phyloP scores from a whole-genome alignment of 2,113 vertebrate genomes.

The Bufo gargarizans region DNA sequence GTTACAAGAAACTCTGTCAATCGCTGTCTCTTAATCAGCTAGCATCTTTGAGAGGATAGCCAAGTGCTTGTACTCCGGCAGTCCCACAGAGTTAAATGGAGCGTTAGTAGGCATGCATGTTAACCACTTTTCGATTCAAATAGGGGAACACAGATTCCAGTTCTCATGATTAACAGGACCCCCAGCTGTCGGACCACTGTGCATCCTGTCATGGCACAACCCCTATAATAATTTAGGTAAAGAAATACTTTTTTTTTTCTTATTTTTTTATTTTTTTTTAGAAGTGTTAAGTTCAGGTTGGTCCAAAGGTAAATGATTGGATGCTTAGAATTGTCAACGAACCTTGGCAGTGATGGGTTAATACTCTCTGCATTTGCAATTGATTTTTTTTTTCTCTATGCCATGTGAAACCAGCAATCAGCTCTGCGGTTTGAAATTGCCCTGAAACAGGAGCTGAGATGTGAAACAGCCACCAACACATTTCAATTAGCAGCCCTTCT shows the following conservation, averaged over 20 bases:
- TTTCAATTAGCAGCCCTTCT: conserved; percentile 85
- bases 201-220: too few species aligned
- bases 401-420: conserved; percentile 86
- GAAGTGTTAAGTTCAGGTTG: not conserved
- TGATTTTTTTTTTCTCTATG: conserved; percentile 70
- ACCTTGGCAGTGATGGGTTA: conserved; percentile 50
- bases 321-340: conserved; percentile 25
- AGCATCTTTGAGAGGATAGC: not conserved
- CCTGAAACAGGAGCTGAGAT: conserved; percentile 81
- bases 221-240: too few species aligned
- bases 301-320: conserved; percentile 1
- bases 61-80: too few species aligned
- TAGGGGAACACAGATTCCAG: too few species aligned
- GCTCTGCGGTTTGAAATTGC: conserved; percentile 81
- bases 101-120: not conserved
- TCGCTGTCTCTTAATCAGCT: not conserved
- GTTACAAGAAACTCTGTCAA: not conserved
- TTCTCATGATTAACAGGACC: too few species aligned
- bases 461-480: conserved; percentile 85
- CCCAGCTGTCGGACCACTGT: too few species aligned
- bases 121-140: too few species aligned
- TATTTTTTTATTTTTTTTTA: not conserved
- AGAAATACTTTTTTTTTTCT: too few species aligned
- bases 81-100: not conserved
- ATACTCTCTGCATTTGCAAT: conserved; percentile 38